phyloP scores from a whole-genome alignment of 2,797 vertebrate species.

The Darevskia mixta region DNA sequence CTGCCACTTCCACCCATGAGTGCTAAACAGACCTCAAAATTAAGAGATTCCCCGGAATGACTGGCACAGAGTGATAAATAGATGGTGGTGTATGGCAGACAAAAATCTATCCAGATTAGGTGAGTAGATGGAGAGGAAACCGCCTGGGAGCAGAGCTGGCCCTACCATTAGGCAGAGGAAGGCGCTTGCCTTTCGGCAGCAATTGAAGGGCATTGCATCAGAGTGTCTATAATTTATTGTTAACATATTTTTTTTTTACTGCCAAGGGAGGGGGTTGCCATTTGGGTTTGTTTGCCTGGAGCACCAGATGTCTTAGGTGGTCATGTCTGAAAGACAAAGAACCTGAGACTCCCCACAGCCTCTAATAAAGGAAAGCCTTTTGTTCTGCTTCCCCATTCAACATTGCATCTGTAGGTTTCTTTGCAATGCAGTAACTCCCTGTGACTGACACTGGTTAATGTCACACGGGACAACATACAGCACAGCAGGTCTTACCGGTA shows the following conservation, averaged over 20 bases:
- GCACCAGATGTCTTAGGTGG: background rate
- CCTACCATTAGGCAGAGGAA: background rate
- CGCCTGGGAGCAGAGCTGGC: background rate
- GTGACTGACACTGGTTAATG: background rate
- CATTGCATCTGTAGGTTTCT: background rate
- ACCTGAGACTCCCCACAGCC: background rate
- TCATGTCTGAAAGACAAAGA: constrained; percentile 2
- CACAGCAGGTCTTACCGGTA: background rate
- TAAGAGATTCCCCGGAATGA: constrained; percentile 2
- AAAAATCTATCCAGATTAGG: background rate
- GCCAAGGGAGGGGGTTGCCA: background rate
- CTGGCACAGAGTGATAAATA: constrained; percentile 10
- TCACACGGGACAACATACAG: background rate
- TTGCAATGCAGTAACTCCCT: background rate
- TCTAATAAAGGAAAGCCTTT: constrained; percentile 17
- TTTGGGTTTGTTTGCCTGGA: background rate
- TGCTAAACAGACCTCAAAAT: constrained; percentile 24
- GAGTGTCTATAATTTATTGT: background rate
- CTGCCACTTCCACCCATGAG: background rate
- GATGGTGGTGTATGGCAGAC: background rate
- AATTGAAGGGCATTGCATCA: background rate
- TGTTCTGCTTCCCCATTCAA: background rate
- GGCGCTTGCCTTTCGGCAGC: background rate
- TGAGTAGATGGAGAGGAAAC: background rate
- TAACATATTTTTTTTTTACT: background rate